These are phyloP conservation scores for Chydorus sphaericus DNA, from an alignment of 2,888 invertebrate species.

Conservation along the genomic window DNA sequence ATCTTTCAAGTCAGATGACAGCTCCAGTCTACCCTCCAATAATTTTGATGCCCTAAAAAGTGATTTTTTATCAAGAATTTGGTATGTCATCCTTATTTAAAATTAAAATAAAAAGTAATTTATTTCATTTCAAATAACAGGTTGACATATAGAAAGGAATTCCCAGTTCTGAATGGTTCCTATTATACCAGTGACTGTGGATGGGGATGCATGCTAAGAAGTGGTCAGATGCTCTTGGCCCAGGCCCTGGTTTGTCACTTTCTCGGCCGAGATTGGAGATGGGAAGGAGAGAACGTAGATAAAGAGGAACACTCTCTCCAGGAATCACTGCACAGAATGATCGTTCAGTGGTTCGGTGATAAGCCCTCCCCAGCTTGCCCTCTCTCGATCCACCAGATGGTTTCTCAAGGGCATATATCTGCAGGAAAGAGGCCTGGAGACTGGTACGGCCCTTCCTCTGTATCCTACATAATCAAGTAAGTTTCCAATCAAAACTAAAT, in stretches of 20 bases:
- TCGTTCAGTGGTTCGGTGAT: conserved; percentile 82
- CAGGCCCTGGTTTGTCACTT: conserved; percentile 73
- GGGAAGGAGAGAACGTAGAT: conserved; percentile 49
- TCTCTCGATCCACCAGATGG: conserved; percentile 71
- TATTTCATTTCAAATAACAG: conserved; percentile 69
- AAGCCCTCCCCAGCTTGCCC: conserved; percentile 62
- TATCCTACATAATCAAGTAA: conserved; percentile 60
- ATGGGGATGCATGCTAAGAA: conserved; percentile 81
- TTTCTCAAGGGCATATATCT: conserved; percentile 54
- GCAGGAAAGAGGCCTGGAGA: conserved; percentile 70
- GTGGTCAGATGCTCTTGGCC: conserved; percentile 84
- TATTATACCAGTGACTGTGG: conserved; percentile 79
- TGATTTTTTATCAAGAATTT: conserved; percentile 6
- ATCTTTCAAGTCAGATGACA: conserved; percentile 33
- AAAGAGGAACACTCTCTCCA: conserved; percentile 48
- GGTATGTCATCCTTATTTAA: too few relatives aligned
- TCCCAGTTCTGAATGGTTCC: conserved; percentile 63
- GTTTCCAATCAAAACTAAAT: conserved; percentile 11
- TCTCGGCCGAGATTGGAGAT: conserved; percentile 70
- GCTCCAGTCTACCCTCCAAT: conserved; percentile 1
- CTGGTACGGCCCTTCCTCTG: conserved; percentile 86
- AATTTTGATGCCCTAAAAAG: conserved; percentile 5
- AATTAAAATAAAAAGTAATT: neutral
- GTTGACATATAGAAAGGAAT: conserved; percentile 77
- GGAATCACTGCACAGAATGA: conserved; percentile 63